Evolutionary conservation across 1,140 invertebrate species (phyloP).

Genomic region (Helicoverpa armigera): DNA sequence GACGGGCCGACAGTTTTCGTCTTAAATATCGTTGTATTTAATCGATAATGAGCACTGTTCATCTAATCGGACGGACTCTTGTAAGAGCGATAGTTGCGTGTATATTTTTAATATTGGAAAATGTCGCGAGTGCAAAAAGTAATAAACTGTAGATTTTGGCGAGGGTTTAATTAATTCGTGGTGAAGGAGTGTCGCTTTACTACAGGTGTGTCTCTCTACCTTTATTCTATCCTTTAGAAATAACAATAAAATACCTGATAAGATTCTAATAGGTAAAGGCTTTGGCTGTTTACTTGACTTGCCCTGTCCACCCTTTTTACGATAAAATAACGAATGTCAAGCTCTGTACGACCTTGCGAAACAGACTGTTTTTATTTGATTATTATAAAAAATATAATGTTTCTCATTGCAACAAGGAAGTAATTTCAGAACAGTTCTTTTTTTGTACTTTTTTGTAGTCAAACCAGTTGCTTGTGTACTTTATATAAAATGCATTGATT

Average conservation of each 20-base stretch:
- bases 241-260: slow-evolving; percentile 21
- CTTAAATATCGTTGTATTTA: slow-evolving; percentile 48
- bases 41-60: slow-evolving; percentile 47
- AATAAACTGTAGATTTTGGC: slow-evolving; percentile 33
- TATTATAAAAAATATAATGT: neutral
- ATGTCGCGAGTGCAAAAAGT: slow-evolving; percentile 33
- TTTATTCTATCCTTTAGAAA: slow-evolving; percentile 9
- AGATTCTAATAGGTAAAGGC: slow-evolving; percentile 14
- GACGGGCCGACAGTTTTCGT: slow-evolving; percentile 1
- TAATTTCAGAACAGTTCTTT: neutral
- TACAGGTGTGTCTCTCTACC: slow-evolving; percentile 11
- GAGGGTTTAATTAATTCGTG: slow-evolving; percentile 31
- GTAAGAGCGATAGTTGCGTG: slow-evolving; percentile 40
- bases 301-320: slow-evolving; percentile 13
- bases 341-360: neutral
- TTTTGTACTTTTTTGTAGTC: neutral
- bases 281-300: slow-evolving; percentile 15
- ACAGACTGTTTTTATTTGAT: slow-evolving; percentile 7
- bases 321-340: slow-evolving; percentile 4
- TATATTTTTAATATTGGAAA: slow-evolving; percentile 31
- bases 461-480: neutral
- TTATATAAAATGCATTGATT: neutral
- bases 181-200: slow-evolving; percentile 25
- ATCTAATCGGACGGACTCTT: slow-evolving; percentile 28
- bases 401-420: slow-evolving; percentile 1